These are phyloP conservation scores for Drosophila quadrilineata DNA, from an alignment of 1,140 invertebrate genomes.

Conservation along the genomic window DNA sequence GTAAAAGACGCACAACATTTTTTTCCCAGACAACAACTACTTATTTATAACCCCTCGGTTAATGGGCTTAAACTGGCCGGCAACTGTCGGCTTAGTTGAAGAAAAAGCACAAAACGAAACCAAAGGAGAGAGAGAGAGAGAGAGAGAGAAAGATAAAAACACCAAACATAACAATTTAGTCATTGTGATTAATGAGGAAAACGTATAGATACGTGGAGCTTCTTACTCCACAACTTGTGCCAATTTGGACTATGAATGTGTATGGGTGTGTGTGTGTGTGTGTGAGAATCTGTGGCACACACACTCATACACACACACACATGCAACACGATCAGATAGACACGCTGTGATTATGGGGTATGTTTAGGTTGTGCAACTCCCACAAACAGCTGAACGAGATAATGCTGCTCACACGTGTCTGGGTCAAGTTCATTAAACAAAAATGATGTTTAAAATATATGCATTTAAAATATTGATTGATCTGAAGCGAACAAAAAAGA, in stretches of 20 bases:
- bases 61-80: conserved; percentile 56
- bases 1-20: too few species aligned
- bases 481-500: background rate
- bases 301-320: conserved; percentile 20
- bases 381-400: too few species aligned
- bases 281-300: too few species aligned
- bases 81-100: conserved; percentile 29
- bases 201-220: background rate
- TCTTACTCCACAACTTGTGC: conserved; percentile 24
- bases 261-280: too few species aligned
- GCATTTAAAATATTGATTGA: conserved; percentile 8
- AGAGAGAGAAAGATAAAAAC: background rate
- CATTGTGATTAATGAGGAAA: conserved; percentile 68
- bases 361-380: conserved; percentile 41
- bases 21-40: conserved; percentile 16
- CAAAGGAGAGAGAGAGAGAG: conserved; percentile 24
- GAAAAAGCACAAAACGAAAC: too few species aligned
- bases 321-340: background rate
- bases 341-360: conserved; percentile 38
- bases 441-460: background rate
- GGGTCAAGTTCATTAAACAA: conserved; percentile 57
- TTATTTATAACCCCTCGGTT: conserved; percentile 47
- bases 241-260: too few species aligned
- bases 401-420: too few species aligned
- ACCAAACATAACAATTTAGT: conserved; percentile 51